A percentile compares a stretch with the other conserved stretches of the same genome.
These are phyloP conservation scores for Drosophila dives DNA, from an alignment of 2,888 invertebrate species.

Conservation along the genomic window DNA sequence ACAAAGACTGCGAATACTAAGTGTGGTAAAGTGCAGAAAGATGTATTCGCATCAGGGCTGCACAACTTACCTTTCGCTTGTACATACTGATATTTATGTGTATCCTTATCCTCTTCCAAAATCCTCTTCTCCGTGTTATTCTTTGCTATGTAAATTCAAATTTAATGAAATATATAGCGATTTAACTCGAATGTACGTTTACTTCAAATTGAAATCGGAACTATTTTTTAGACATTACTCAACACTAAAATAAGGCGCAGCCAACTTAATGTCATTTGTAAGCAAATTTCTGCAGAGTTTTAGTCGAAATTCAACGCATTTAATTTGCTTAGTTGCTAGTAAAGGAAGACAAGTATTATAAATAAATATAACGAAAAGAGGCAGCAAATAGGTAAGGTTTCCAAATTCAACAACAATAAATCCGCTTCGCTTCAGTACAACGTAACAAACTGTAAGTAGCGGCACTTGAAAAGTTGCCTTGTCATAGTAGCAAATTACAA, in stretches of 20 bases:
- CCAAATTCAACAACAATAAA: conserved; percentile 10
- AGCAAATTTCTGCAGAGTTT: conserved; percentile 72
- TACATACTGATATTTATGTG: neutral
- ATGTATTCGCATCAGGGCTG: conserved; percentile 37
- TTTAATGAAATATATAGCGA: neutral
- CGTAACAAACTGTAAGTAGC: conserved; percentile 53
- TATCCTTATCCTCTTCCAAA: neutral
- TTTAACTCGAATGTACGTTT: conserved; percentile 7
- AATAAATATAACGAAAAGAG: conserved; percentile 9
- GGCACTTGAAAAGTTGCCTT: conserved; percentile 55
- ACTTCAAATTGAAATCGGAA: conserved; percentile 13
- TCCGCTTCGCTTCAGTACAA: conserved; percentile 11
- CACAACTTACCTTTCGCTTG: conserved; percentile 33
- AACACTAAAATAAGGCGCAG: conserved; percentile 59
- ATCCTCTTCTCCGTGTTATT: conserved; percentile 11
- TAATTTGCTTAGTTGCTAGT: conserved; percentile 35
- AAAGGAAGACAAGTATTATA: conserved; percentile 21
- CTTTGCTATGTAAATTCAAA: neutral
- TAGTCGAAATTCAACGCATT: conserved; percentile 59
- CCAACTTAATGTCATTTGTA: conserved; percentile 81
- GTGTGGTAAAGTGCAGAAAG: conserved; percentile 16
- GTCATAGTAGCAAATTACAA: conserved; percentile 56
- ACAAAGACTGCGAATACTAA: conserved; percentile 38
- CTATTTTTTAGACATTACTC: conserved; percentile 16
- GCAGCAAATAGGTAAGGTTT: conserved; percentile 16